phyloP scores from a whole-genome alignment of 2,797 vertebrate genomes.

The Picus viridis region DNA sequence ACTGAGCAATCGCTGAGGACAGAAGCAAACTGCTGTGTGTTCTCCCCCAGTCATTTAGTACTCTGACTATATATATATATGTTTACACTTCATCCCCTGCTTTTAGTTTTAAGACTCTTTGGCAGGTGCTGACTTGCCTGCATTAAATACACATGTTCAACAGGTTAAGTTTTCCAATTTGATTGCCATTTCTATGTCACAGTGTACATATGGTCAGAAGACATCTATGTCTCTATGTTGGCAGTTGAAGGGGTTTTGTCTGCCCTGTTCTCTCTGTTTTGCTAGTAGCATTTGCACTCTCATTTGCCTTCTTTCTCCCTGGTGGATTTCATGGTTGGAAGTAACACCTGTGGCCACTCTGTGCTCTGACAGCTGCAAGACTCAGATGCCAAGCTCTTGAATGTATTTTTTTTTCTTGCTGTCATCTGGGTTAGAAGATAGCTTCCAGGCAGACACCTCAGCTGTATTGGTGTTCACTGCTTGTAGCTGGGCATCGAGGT shows the following conservation, averaged over 20 bases:
- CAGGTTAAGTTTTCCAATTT: neutral
- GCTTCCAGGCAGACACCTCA: constrained; percentile 18
- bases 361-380: constrained; percentile 46
- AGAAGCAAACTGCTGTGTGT: neutral
- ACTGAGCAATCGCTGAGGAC: neutral
- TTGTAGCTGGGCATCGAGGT: neutral
- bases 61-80: neutral
- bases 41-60: neutral
- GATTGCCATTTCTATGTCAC: neutral
- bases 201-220: neutral
- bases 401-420: neutral
- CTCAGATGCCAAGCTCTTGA: constrained; percentile 9
- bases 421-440: constrained; percentile 1
- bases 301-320: constrained; percentile 6
- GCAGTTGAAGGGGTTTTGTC: neutral
- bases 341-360: constrained; percentile 49
- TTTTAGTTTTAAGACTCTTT: neutral
- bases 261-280: constrained; percentile 14
- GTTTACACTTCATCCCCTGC: rapidly evolving
- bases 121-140: neutral
- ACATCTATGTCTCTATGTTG: neutral
- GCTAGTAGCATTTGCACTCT: constrained; percentile 9
- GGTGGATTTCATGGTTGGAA: neutral
- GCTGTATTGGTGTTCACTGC: neutral
- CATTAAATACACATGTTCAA: neutral